Base-by-base conservation (phyloP, 2,888 invertebrate species). In the Dryobota labecula region DNA sequence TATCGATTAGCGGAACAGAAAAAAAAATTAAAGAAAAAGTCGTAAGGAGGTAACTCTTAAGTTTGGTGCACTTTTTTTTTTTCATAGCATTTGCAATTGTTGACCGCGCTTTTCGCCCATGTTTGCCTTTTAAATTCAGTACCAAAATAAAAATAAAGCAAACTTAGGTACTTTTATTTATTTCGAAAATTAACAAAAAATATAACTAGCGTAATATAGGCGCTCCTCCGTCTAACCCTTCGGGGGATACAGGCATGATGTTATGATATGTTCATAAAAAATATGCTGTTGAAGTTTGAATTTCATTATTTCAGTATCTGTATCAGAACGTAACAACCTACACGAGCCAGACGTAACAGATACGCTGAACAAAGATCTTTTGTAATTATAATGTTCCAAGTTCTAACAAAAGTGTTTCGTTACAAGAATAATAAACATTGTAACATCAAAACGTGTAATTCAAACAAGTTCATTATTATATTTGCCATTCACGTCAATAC, bases 401-500 rank as follows among this genome's bases (percentile, higher is more conserved):
- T 72, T 68, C 70, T 41, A 71, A 73, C 63, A 63, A 70, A 83
- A 83, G 73, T 77, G 61, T 82, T 77, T 77, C 56, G 67, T 82
- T 80, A 80, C 70, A 66, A 62, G 36, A 65, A 74, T 80, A 72
- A 76, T 73, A 71, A 71, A 66, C 51, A 76, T 57, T 43, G 8
- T 45, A 49, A 81, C 75, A 68, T 70, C 78, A 76, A 80, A 76
- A 72, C 57, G 47, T 66, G 69, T 80, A 71, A 75, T 74, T 73
- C 62, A 62, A 76, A 80, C 73, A 70, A 78, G 61, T 82, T 78
- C 78, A 80, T 84, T 82, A 76, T 80, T 82, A 81, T 70, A 85
- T 84, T 80, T 81, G 68, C 73, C 70, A 76, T 84, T 80, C 73
- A 80, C 61, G 80, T 78, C 80, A 78, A 73, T 81, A 71, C 66